Evolutionary conservation across 2,888 invertebrate species (phyloP).

Genomic region (Parapristionchus giblindavisi): DNA sequence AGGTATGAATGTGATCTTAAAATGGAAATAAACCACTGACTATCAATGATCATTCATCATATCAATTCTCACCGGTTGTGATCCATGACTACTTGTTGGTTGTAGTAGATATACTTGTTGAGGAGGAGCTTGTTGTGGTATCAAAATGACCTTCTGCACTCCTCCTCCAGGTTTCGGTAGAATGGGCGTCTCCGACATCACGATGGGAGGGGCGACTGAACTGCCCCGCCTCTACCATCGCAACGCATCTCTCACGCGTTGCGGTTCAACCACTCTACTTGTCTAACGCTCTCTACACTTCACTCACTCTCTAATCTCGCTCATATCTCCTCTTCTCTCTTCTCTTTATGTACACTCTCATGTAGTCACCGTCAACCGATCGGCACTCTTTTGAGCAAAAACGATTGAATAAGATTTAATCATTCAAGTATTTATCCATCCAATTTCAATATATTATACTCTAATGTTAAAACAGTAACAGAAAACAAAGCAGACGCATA

Average conservation of each 20-base stretch:
- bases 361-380: too few species aligned
- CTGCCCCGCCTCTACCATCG: not conserved
- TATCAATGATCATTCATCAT: not conserved
- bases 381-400: too few species aligned
- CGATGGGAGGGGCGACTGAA: not conserved
- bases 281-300: not conserved
- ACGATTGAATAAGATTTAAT: too few species aligned
- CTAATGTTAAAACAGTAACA: too few species aligned
- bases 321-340: too few species aligned
- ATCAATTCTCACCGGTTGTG: slow-evolving; percentile 33
- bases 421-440: too few species aligned
- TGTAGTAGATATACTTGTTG: slow-evolving; percentile 39
- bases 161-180: slow-evolving; percentile 40
- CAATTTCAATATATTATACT: too few species aligned
- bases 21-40: slow-evolving; percentile 4
- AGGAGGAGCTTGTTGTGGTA: slow-evolving; percentile 20
- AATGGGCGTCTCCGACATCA: slow-evolving; percentile 42
- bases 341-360: too few species aligned
- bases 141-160: slow-evolving; percentile 37
- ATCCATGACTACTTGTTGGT: slow-evolving; percentile 34
- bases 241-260: slow-evolving; percentile 28
- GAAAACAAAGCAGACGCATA: not conserved
- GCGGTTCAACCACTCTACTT: slow-evolving; percentile 1
- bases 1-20: slow-evolving; percentile 53
- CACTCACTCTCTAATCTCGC: too few species aligned